Evolutionary conservation across 2,797 vertebrate species (phyloP).

Genomic region (Salarias fasciatus): DNA sequence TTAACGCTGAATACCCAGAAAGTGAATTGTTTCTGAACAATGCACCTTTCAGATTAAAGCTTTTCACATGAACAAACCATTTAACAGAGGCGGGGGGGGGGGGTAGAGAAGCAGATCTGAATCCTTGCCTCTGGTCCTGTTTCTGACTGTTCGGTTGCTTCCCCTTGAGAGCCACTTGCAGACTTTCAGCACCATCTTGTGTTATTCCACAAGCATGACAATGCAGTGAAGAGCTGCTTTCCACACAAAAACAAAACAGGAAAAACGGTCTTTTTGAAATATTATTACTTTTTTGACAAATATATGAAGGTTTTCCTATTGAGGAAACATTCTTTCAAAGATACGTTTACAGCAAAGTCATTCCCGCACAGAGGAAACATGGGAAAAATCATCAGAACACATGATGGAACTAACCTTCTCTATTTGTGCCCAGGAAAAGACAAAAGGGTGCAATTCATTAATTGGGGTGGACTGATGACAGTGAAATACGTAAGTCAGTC

Average conservation of each 20-base stretch:
- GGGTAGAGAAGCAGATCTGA: no score
- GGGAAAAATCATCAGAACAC: constrained; percentile 76
- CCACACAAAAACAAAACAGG: neutral
- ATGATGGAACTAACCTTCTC: constrained; percentile 70
- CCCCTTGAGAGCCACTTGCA: neutral
- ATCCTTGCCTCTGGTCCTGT: no score
- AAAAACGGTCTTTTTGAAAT: constrained; percentile 69
- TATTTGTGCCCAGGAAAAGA: constrained; percentile 75
- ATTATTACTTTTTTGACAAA: constrained; percentile 88
- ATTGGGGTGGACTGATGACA: constrained; percentile 65
- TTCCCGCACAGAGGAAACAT: constrained; percentile 78
- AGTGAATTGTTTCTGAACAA: no score
- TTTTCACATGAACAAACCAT: no score
- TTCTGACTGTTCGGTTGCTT: no score
- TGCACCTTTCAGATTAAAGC: no score
- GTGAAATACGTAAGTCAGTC: constrained; percentile 55
- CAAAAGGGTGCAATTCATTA: constrained; percentile 68
- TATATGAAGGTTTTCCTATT: constrained; percentile 84
- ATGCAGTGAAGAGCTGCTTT: no score
- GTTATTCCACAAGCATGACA: constrained; percentile 18
- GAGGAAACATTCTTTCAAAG: constrained; percentile 83
- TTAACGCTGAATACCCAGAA: no score
- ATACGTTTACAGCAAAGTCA: constrained; percentile 84
- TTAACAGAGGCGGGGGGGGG: no score
- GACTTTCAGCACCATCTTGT: constrained; percentile 72